A percentile compares a stretch with the other conserved stretches of the same genome.
Evolutionary conservation across 2,797 vertebrate genomes (phyloP).

Genomic region (Thripadectes ignobilis): DNA sequence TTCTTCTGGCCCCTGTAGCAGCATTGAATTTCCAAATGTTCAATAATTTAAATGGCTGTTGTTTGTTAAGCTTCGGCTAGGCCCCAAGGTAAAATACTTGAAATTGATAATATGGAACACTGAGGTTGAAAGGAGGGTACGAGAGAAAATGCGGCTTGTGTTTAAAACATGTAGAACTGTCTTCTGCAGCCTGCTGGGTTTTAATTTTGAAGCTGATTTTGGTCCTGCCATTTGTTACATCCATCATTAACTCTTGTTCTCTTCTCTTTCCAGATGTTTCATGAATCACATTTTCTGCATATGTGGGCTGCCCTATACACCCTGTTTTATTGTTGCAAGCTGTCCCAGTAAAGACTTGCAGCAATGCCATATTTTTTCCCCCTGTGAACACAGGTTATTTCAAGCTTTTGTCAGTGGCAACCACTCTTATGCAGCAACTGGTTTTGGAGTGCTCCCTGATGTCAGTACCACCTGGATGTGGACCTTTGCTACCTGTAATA

Average conservation of each 20-base stretch:
- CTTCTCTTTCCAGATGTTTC: constrained; percentile 78
- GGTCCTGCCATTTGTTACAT: background rate
- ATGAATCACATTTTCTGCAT: constrained; percentile 80
- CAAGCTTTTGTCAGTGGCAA: constrained; percentile 89
- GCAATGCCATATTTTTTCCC: constrained; percentile 87
- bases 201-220: background rate
- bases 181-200: accelerated
- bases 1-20: background rate
- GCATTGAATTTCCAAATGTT: background rate
- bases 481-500: constrained; percentile 87
- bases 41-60: background rate
- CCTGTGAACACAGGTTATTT: constrained; percentile 88
- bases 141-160: background rate
- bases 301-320: constrained; percentile 80
- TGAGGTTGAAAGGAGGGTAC: background rate
- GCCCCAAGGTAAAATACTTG: background rate
- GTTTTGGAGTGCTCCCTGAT: constrained; percentile 89
- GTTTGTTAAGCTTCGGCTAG: background rate
- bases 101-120: background rate
- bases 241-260: constrained; percentile 29
- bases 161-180: background rate
- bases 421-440: constrained; percentile 88
- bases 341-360: constrained; percentile 86
- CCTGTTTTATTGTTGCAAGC: constrained; percentile 84
- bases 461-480: constrained; percentile 84